Conservation (phyloP, 2,888 invertebrate species). For the Eupelmus urozonus region DNA sequence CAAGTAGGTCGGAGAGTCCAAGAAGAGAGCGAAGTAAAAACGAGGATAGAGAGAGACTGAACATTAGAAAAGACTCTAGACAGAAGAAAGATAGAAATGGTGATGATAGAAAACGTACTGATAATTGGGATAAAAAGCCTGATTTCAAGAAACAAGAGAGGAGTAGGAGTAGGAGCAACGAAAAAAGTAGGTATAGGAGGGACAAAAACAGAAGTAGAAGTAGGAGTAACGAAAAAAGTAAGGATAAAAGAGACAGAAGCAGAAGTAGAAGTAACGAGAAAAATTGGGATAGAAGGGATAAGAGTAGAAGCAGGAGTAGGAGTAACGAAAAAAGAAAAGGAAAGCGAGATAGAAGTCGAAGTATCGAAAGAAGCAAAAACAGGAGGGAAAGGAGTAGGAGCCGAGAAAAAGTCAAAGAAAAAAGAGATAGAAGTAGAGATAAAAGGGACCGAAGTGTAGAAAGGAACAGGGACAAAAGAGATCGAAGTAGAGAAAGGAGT, state of each 20-base stretch:
- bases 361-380: conserved; percentile 22
- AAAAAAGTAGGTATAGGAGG: background rate
- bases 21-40: conserved; percentile 58
- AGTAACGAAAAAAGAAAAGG: conserved; percentile 48
- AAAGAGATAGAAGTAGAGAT: conserved; percentile 36
- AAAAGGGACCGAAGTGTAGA: conserved; percentile 36
- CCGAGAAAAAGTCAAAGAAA: conserved; percentile 13
- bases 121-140: conserved; percentile 48
- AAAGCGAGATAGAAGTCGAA: conserved; percentile 50
- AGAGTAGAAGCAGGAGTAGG: conserved; percentile 24
- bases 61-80: conserved; percentile 51
- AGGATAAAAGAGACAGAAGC: conserved; percentile 41
- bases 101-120: conserved; percentile 58
- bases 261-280: conserved; percentile 22
- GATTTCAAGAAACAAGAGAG: conserved; percentile 50
- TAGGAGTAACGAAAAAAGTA: conserved; percentile 54
- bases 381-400: conserved; percentile 11
- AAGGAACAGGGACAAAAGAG: conserved; percentile 21
- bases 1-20: conserved; percentile 57
- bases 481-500: background rate
- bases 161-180: conserved; percentile 50
- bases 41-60: conserved; percentile 60
- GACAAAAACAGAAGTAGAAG: conserved; percentile 43
- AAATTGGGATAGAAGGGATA: conserved; percentile 40
- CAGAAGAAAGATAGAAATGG: conserved; percentile 58